These are phyloP conservation scores for Germaria angustata DNA, from an alignment of 2,888 invertebrate species.

Conservation along the genomic window DNA sequence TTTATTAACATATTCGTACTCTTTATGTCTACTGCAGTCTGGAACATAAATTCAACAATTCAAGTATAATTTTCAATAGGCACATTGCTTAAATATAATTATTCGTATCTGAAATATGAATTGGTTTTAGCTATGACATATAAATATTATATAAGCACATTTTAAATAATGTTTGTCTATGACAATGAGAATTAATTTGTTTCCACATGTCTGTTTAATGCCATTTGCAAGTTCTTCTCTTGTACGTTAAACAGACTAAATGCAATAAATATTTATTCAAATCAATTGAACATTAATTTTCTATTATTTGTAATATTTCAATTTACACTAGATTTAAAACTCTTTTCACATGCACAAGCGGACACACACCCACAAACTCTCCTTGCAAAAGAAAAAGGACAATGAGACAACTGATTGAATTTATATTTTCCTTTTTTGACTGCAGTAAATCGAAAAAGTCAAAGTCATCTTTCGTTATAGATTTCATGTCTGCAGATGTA, in stretches of 20 bases:
- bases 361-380: background rate
- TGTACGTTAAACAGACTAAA: constrained; percentile 12
- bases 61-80: background rate
- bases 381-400: background rate
- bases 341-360: background rate
- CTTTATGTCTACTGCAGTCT: background rate
- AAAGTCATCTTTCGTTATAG: constrained; percentile 49
- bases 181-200: background rate
- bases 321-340: constrained; percentile 29
- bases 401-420: constrained; percentile 56
- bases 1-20: too few species aligned
- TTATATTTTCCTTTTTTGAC: constrained; percentile 12
- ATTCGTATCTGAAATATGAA: background rate
- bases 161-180: background rate
- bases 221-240: background rate
- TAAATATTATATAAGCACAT: too few species aligned
- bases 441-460: constrained; percentile 32
- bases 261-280: constrained; percentile 54
- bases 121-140: background rate
- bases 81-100: background rate
- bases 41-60: background rate
- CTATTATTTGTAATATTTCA: constrained; percentile 53
- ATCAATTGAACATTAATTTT: constrained; percentile 61
- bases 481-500: constrained; percentile 33
- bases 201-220: constrained; percentile 6